Base-by-base conservation (phyloP, 2,113 vertebrate species). In the Microcebus ravelobensis region DNA sequence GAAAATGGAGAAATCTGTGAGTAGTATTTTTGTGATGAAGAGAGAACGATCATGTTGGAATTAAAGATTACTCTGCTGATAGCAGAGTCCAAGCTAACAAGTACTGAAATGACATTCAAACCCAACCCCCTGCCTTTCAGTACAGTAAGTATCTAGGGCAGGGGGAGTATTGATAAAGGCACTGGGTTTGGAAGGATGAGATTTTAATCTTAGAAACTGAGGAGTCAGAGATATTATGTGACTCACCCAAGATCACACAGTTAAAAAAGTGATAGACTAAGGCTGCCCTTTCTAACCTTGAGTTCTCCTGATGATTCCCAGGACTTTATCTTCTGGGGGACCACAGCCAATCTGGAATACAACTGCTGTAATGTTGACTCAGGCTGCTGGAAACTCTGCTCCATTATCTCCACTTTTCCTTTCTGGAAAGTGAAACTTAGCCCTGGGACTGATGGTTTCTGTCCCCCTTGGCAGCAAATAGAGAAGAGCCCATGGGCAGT, bases 341-440 rank as follows among this genome's bases (percentile, higher is more conserved):
- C 9, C 8, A 27, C 68, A 70, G 17, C 61, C 86, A 34, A n/a
- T 17, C 14, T 31, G 14, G 65, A 74, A n/a, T 61, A 50, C 23
- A 1, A 17, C 31, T 34, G 7, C 42, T 76, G 14, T 50, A 25
- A 42, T 21, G 48, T 59, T 23, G 18, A 80, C 65, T 85, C 76
- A 42, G 17, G 52, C 25, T 59, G 74, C 59, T 74, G 68, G 27
- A 87, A 57, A 57, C 36, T 36, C 45, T 57, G 27, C 3, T 45
- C 42, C 36, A 52, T 86, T 63, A 91, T 91, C 55, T 52, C n/a
- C 57, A 36, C 65, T 70, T 93, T 95, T 82, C 61, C 71, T 74
- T 82, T 91, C 31, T 96, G 81, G 77, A 96, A 94, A 90, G 39
- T 92, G 45, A 67, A 86, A 55, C 48, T 23, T n/a, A 55, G 9